A percentile compares a stretch with the other conserved stretches of the same genome.
Conservation (phyloP, 2,888 invertebrate genomes). For the Coelinius sp. region DNA sequence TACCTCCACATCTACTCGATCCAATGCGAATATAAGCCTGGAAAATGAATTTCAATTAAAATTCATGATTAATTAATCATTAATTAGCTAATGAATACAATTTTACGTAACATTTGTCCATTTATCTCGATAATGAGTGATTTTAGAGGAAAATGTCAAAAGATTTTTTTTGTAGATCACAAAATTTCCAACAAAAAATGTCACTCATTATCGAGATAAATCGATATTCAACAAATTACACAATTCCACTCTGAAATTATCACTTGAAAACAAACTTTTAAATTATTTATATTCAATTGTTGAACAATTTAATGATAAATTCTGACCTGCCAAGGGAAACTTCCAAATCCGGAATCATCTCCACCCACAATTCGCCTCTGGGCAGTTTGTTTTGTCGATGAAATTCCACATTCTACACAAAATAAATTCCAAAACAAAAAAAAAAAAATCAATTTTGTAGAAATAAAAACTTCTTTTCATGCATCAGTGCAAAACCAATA, state of each 20-base stretch:
- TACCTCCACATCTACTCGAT: slow-evolving; percentile 94
- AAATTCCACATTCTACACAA: slow-evolving; percentile 90
- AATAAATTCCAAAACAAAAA: slow-evolving; percentile 24
- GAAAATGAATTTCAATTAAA: slow-evolving; percentile 41
- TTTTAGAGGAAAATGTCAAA: no score
- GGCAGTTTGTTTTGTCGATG: slow-evolving; percentile 86
- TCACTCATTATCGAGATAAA: no score
- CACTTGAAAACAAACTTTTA: slow-evolving; percentile 11
- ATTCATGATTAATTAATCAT: slow-evolving; percentile 6
- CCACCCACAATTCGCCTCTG: slow-evolving; percentile 93
- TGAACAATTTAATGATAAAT: neutral
- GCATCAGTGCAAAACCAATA: neutral
- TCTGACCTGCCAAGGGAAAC: slow-evolving; percentile 91
- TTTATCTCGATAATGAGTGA: no score
- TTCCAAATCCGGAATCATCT: slow-evolving; percentile 93
- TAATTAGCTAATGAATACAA: slow-evolving; percentile 5
- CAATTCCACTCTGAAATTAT: no score
- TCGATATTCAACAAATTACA: no score
- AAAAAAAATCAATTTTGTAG: neutral
- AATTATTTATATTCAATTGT: neutral
- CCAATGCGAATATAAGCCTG: slow-evolving; percentile 92
- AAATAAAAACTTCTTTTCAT: neutral
- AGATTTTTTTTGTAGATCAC: no score
- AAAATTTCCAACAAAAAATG: no score
- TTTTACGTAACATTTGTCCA: neutral